Evolutionary conservation across 2,797 vertebrate genomes (phyloP).

Genomic region (Crypturellus tataupa): DNA sequence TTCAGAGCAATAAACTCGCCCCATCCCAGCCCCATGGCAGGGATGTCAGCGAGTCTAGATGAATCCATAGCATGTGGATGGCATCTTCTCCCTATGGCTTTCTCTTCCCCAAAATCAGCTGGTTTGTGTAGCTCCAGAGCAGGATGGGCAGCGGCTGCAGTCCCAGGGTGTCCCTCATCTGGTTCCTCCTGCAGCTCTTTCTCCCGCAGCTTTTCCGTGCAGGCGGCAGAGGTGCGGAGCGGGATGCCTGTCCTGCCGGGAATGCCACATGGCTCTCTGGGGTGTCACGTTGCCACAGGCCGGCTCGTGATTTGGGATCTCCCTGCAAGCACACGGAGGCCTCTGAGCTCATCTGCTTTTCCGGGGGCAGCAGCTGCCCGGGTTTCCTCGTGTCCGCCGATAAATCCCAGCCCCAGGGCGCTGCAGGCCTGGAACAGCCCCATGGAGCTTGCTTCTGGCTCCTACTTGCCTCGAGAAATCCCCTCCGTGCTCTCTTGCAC

Average conservation of each 20-base stretch:
- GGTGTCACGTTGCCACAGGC: background rate
- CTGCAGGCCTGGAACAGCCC: too few relatives aligned
- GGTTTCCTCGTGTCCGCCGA: background rate
- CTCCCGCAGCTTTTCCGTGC: too few relatives aligned
- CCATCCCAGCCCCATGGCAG: background rate
- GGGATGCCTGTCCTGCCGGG: too few relatives aligned
- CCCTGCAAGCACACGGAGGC: background rate
- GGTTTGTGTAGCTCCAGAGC: too few relatives aligned
- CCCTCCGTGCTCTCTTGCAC: background rate
- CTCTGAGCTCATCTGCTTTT: conserved; percentile 40
- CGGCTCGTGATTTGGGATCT: conserved; percentile 54
- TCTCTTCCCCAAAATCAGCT: background rate
- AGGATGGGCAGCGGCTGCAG: too few relatives aligned
- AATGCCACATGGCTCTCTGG: background rate
- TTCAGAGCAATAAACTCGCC: background rate
- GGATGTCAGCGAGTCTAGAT: background rate
- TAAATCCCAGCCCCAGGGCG: background rate
- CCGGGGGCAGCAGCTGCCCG: conserved; percentile 40
- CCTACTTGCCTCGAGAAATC: background rate
- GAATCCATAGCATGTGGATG: fast-evolving
- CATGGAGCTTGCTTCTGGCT: background rate
- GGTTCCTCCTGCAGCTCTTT: too few relatives aligned
- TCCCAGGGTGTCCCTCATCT: too few relatives aligned
- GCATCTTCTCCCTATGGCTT: background rate
- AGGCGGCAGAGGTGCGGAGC: too few relatives aligned